These are phyloP conservation scores for Paraplagusia blochii DNA, from an alignment of 2,113 vertebrate genomes.

Conservation along the genomic window DNA sequence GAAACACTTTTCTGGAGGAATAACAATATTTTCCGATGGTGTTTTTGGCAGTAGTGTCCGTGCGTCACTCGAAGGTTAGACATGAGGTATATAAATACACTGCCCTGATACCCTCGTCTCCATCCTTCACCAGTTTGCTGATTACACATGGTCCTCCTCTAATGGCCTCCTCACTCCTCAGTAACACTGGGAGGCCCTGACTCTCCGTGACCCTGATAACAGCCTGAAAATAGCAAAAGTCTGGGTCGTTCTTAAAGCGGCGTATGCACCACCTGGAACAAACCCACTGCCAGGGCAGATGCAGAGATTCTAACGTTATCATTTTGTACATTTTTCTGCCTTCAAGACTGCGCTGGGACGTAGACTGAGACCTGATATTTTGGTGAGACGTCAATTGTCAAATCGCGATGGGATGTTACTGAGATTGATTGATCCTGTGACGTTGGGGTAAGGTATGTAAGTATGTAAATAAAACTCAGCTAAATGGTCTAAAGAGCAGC, in stretches of 20 bases:
- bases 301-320: slow-evolving; percentile 30
- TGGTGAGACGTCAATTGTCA: background rate
- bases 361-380: slow-evolving; percentile 4
- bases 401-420: background rate
- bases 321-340: background rate
- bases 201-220: slow-evolving; percentile 46
- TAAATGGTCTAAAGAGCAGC: slow-evolving; percentile 25
- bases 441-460: slow-evolving; percentile 11
- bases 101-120: slow-evolving; percentile 62
- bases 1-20: background rate
- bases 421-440: slow-evolving; percentile 26
- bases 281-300: slow-evolving; percentile 16
- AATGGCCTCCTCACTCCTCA: slow-evolving; percentile 24
- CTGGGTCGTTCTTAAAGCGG: slow-evolving; percentile 39
- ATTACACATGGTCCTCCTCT: slow-evolving; percentile 34
- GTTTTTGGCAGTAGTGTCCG: slow-evolving; percentile 66
- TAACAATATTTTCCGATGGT: slow-evolving; percentile 50
- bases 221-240: slow-evolving; percentile 57
- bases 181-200: slow-evolving; percentile 28
- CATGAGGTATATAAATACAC: slow-evolving; percentile 73
- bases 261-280: slow-evolving; percentile 13
- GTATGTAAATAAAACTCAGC: slow-evolving; percentile 40
- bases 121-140: slow-evolving; percentile 51
- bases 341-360: background rate
- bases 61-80: slow-evolving; percentile 70